Evolutionary conservation across 1,140 invertebrate species (phyloP), one percentile per base, ranked within the genome.

Genomic region (Anadara kagoshimensis): DNA sequence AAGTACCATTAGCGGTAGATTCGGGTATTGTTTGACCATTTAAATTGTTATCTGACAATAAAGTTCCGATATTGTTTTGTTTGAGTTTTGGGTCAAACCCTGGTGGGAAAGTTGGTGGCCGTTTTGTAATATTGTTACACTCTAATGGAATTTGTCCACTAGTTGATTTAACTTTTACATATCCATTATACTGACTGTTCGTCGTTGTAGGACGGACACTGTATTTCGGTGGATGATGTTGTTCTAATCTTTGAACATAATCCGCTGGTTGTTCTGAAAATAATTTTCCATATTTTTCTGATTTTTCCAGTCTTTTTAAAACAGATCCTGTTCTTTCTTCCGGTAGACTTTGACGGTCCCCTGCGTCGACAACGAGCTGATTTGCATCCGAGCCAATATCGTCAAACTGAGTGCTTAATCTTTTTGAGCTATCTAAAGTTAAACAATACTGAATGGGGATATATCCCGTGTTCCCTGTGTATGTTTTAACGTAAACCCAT

Each of bases 381-480:
- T n/a, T 24, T 14, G 20, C 36, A 22, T 20, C 26, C 12, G 36
- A 12, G 41, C n/a, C 47, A 43, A 18, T n/a, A 8, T 45, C 57
- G 49, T 24, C 43, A 29, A 24, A 69, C 16, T 54, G 53, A 16
- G 62, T 45, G 20, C 69, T 43, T 20, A 72, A 41, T 20, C 53
- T 41, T 58, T 72, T 64, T 41, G 69, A 72, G 41, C 62, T 57
- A 49, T 72, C 69, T 44, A 72, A 58, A 20, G 64, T 44, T 26
- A 43, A 53, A 12, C 61, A 64, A 36, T 58, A 72, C 11, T 62
- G 54, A 29, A 72, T 43, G 14, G 69, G 69, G 18, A 72, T 72
- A 45, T 72, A 72, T 45, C 69, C 69, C n/a, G 58, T 29, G 56
- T 72, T 72, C 51, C 69, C 69, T 22, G 64, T 62, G 16, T 72